Evolutionary conservation across 2,888 invertebrate species (phyloP).

Genomic region (Uloborus plumipes): DNA sequence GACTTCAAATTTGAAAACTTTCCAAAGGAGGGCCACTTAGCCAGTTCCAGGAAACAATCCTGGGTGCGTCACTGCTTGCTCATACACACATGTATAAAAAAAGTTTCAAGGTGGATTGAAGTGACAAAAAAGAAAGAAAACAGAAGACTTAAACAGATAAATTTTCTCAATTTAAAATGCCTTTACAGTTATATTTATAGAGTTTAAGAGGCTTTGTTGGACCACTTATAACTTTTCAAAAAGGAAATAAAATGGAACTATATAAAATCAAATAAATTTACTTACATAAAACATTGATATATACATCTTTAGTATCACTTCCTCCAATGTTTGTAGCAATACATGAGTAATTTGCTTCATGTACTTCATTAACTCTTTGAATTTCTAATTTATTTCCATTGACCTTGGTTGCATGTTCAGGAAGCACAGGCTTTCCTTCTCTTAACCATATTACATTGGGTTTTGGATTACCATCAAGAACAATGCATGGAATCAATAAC

Average conservation of each 20-base stretch:
- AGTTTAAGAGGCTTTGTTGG: too few relatives aligned
- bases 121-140: too few relatives aligned
- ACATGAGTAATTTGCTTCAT: constrained; percentile 55
- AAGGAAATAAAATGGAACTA: background rate
- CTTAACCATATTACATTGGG: constrained; percentile 68
- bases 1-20: too few relatives aligned
- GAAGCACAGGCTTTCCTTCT: constrained; percentile 68
- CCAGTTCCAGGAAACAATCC: too few relatives aligned
- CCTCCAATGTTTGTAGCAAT: constrained; percentile 52
- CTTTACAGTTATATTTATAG: too few relatives aligned
- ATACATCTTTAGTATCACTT: constrained; percentile 39
- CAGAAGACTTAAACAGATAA: too few relatives aligned
- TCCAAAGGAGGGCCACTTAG: too few relatives aligned
- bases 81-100: too few relatives aligned
- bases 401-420: constrained; percentile 53
- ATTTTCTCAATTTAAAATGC: too few relatives aligned
- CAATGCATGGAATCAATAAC: constrained; percentile 71
- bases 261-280: background rate
- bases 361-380: constrained; percentile 22
- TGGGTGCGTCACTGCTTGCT: too few relatives aligned
- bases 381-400: constrained; percentile 43
- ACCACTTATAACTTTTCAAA: too few relatives aligned
- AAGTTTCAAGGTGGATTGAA: too few relatives aligned
- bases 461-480: constrained; percentile 70
- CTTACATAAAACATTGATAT: constrained; percentile 53